A percentile compares a stretch with the other conserved stretches of the same genome.
phyloP scores from a whole-genome alignment of 2,113 vertebrate species.

The Ceyx cyanopectus region DNA sequence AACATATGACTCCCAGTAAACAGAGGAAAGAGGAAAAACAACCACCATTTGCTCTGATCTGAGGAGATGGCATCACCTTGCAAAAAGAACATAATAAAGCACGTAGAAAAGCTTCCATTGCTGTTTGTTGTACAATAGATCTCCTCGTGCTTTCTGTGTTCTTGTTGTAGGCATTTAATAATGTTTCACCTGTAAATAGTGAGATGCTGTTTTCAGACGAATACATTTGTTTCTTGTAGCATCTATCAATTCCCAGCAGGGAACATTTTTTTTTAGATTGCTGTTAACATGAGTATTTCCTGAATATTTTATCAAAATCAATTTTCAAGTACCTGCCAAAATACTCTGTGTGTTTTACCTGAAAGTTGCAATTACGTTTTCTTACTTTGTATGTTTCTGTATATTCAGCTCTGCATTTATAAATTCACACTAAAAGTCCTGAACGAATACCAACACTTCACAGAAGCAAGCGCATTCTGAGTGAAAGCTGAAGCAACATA shows the following conservation, averaged over 20 bases:
- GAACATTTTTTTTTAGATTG: background rate
- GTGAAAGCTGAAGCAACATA: slow-evolving; percentile 35
- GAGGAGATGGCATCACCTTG: rapidly evolving
- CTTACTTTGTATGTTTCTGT: background rate
- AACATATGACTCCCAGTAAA: background rate
- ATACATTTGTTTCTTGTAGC: background rate
- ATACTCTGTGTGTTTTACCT: slow-evolving; percentile 7
- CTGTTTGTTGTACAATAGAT: background rate
- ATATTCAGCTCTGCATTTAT: background rate
- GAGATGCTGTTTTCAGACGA: background rate
- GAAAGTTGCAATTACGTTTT: background rate
- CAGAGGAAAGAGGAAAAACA: slow-evolving; percentile 15
- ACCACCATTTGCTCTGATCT: background rate
- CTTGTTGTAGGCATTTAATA: background rate
- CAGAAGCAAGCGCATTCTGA: background rate
- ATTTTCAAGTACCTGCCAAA: slow-evolving; percentile 37
- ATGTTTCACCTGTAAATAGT: background rate
- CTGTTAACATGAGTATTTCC: slow-evolving; percentile 19
- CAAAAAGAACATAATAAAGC: background rate
- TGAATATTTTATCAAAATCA: slow-evolving; percentile 55
- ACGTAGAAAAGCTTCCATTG: background rate
- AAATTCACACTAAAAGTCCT: background rate
- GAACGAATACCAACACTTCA: background rate
- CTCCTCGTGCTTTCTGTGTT: background rate
- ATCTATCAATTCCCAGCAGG: slow-evolving; percentile 21